Evolutionary conservation across 1,140 invertebrate genomes (phyloP).

Genomic region (Hycleus cichorii): DNA sequence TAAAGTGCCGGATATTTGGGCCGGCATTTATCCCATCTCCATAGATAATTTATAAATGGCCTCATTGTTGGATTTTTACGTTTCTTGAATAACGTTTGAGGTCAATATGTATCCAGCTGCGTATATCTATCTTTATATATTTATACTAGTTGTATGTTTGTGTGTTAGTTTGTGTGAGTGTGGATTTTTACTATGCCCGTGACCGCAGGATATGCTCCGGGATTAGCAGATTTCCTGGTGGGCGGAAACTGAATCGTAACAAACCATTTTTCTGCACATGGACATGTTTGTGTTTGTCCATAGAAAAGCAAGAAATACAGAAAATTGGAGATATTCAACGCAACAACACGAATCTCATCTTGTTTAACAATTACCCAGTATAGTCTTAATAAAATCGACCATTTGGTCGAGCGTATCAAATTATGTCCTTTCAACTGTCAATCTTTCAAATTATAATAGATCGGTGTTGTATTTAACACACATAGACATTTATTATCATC

Average conservation of each 20-base stretch:
- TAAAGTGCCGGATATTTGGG: constrained; percentile 13
- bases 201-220: constrained; percentile 10
- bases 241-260: too few species aligned
- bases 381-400: too few species aligned
- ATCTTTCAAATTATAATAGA: constrained; percentile 4
- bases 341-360: too few species aligned
- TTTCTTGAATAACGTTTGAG: constrained; percentile 7
- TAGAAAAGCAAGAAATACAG: too few species aligned
- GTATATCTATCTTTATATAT: not conserved
- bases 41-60: constrained; percentile 12
- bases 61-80: constrained; percentile 10
- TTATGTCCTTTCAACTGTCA: constrained; percentile 16
- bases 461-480: constrained; percentile 2
- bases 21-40: constrained; percentile 2
- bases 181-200: constrained; percentile 5
- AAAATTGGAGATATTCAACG: too few species aligned
- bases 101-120: constrained; percentile 22
- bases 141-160: too few species aligned
- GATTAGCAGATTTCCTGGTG: constrained; percentile 9
- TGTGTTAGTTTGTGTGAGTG: not conserved
- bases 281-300: too few species aligned
- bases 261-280: too few species aligned
- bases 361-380: too few species aligned
- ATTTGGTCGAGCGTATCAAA: constrained; percentile 3
- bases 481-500: not conserved